Base-by-base conservation (phyloP, 1,140 invertebrate genomes). In the Anoplophora glabripennis region DNA sequence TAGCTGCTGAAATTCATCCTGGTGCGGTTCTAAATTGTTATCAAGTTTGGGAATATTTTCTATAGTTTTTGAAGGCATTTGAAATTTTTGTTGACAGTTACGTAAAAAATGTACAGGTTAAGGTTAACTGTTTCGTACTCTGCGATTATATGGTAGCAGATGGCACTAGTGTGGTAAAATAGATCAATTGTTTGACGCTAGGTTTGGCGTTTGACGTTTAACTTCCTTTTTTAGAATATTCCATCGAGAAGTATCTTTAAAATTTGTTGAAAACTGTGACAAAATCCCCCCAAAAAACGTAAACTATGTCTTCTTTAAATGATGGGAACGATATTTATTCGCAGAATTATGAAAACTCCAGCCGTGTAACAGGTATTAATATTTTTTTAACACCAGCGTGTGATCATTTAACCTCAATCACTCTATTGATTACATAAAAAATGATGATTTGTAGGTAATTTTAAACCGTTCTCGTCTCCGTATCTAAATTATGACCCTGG, bases 401-500 rank as follows among this genome's bases (percentile, higher is more conserved):
- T 34, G 35, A 12, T 7, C 4, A 5, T 36, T 15, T 54, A 37
- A 54, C 52, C 34, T 54, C 42, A 54, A 21, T 45, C 34, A 18
- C 7, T n/a, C n/a, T 52, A 35, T 52, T 37, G 37, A 38, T 28
- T 38, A 28, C 21, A 28, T 28, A 28, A 28, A 28, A 28, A 28
- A 3, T 28, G 21, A 28, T 12, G 21, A 52, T 52, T 69, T 56
- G 3, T 42, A 75, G 74, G 71, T 21, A 47, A 45, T 28, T 68
- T 70, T 46, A 73, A 70, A 55, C 66, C 80, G 18, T 81, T 81
- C 11, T 77, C 93, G 15, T 96, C 93, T 60, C 94, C 94, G 3
- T 97, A 96, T 75, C 80, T 97, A 63, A 96, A 94, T 77, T 92
- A 94, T 76, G 92, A 96, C 76, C 92, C 93, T 28, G 80, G 87